Evolutionary conservation across 1,140 invertebrate genomes (phyloP).

Genomic region (Psilanteris sp.): DNA sequence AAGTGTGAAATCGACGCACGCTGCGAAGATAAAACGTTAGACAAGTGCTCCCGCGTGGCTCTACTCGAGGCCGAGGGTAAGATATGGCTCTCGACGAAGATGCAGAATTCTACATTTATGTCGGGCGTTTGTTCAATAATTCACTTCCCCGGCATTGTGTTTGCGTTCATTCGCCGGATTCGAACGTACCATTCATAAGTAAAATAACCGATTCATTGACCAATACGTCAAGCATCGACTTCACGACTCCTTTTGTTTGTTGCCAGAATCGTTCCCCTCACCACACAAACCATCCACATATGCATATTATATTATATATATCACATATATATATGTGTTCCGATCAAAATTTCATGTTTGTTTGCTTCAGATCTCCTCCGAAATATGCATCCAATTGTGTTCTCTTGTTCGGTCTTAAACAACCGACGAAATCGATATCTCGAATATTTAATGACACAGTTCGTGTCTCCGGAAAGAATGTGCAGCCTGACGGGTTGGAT

Average conservation of each 20-base stretch:
- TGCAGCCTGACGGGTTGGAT: no score
- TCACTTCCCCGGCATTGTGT: neutral
- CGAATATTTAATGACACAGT: slow-evolving; percentile 1
- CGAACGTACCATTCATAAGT: neutral
- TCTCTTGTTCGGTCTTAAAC: neutral
- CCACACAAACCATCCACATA: no score
- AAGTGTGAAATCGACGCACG: slow-evolving; percentile 42
- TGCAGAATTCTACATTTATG: slow-evolving; percentile 8
- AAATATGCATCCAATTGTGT: slow-evolving; percentile 7
- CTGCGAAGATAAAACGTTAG: slow-evolving; percentile 42
- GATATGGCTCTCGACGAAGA: slow-evolving; percentile 9
- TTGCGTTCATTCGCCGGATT: neutral
- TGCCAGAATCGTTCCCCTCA: no score
- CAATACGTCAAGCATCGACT: slow-evolving; percentile 1
- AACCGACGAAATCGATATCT: slow-evolving; percentile 1
- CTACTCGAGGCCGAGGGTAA: slow-evolving; percentile 2
- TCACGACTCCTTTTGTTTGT: neutral
- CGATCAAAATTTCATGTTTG: neutral
- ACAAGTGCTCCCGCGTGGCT: slow-evolving; percentile 39
- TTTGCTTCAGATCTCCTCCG: neutral
- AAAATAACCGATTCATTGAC: slow-evolving; percentile 1
- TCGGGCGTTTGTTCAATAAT: neutral
- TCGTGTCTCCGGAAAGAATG: slow-evolving; percentile 1
- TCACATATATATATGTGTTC: no score
- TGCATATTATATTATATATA: no score